phyloP scores from a whole-genome alignment of 2,888 invertebrate species.

The Drosophila falleni region DNA sequence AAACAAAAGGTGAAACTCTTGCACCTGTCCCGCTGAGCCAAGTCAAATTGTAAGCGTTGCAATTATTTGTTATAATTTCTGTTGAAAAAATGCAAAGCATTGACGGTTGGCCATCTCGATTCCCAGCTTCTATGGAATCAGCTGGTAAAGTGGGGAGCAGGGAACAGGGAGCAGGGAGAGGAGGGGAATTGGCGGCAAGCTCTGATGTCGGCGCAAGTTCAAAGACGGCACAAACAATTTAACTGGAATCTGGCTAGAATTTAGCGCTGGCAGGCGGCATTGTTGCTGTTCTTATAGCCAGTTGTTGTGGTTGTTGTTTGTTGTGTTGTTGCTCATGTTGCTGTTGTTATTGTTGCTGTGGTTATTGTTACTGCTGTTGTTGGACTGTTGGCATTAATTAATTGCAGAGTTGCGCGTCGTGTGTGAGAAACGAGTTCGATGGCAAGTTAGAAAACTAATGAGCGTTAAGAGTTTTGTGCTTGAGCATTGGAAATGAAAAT shows the following conservation, averaged over 20 bases:
- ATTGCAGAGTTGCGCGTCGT: constrained; percentile 67
- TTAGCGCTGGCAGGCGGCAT: constrained; percentile 77
- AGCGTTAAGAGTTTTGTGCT: constrained; percentile 65
- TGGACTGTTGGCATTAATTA: constrained; percentile 77
- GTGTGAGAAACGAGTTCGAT: constrained; percentile 79
- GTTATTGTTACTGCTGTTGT: constrained; percentile 39
- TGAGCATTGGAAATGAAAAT: constrained; percentile 73
- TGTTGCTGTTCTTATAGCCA: constrained; percentile 54
- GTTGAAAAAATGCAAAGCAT: constrained; percentile 77
- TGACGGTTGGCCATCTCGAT: constrained; percentile 51
- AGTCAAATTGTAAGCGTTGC: constrained; percentile 60
- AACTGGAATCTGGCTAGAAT: constrained; percentile 81
- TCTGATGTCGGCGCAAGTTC: constrained; percentile 70
- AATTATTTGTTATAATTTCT: constrained; percentile 80
- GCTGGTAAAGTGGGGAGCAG: not conserved
- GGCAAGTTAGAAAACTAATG: constrained; percentile 71
- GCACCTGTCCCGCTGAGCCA: constrained; percentile 61
- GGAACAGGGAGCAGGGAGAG: not conserved
- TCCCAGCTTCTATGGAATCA: constrained; percentile 19
- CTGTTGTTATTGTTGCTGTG: constrained; percentile 18
- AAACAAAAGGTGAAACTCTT: constrained; percentile 65
- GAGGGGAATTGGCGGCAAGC: constrained; percentile 5
- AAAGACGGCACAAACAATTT: constrained; percentile 77
- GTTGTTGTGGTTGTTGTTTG: constrained; percentile 49
- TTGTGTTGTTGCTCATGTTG: constrained; percentile 34